Conservation (phyloP, 2,888 invertebrate genomes). For the Trypoxylon attenuatum region DNA sequence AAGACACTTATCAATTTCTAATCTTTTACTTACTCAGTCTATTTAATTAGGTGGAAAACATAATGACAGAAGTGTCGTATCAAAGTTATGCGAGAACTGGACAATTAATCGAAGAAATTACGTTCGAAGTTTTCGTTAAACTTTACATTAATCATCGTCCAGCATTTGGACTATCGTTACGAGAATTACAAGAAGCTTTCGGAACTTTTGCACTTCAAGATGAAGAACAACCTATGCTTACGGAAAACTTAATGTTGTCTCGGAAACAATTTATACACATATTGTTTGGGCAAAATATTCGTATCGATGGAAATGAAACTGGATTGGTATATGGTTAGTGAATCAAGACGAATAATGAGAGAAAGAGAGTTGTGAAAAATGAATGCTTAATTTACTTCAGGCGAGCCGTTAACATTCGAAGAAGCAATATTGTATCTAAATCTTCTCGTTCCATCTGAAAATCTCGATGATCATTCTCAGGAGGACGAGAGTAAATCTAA, state of each 20-base stretch:
- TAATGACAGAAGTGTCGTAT: slow-evolving; percentile 78
- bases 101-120: slow-evolving; percentile 76
- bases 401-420: slow-evolving; percentile 53
- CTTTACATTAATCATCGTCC: slow-evolving; percentile 82
- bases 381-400: slow-evolving; percentile 34
- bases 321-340: slow-evolving; percentile 34
- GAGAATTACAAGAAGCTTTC: slow-evolving; percentile 76
- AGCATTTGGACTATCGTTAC: slow-evolving; percentile 76
- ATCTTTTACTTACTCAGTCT: not conserved
- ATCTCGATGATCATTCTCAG: not conserved
- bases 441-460: slow-evolving; percentile 42
- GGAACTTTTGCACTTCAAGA: slow-evolving; percentile 34
- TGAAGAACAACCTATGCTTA: not conserved
- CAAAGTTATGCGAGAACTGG: slow-evolving; percentile 76
- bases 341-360: not conserved
- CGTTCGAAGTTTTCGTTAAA: slow-evolving; percentile 81
- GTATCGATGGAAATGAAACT: not conserved
- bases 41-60: slow-evolving; percentile 77
- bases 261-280: slow-evolving; percentile 75
- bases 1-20: not conserved
- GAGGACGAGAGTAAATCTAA: not conserved
- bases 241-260: slow-evolving; percentile 61
- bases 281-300: slow-evolving; percentile 70
- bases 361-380: too few relatives aligned
- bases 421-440: slow-evolving; percentile 56